Evolutionary conservation across 2,888 invertebrate genomes (phyloP).

Genomic region (Spilosoma lubricipeda): DNA sequence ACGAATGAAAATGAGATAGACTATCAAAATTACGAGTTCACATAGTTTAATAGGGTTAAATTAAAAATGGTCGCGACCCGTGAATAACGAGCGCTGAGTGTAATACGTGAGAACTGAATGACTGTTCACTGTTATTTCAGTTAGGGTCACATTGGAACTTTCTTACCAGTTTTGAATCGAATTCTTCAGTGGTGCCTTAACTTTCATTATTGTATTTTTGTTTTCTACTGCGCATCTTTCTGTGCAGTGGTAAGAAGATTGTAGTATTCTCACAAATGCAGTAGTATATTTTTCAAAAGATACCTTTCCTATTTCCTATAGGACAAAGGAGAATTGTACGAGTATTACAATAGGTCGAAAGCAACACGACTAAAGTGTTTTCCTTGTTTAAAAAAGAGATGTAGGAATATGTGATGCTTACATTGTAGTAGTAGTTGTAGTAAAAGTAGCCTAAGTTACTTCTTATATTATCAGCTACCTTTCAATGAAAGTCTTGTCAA

Average conservation of each 20-base stretch:
- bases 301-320: not conserved
- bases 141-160: not conserved
- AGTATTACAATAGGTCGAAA: not conserved
- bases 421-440: too few species aligned
- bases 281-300: not conserved
- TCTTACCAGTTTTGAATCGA: not conserved
- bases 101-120: not conserved
- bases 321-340: too few species aligned
- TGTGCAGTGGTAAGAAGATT: not conserved
- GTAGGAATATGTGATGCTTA: not conserved
- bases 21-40: not conserved
- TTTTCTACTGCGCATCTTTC: too few species aligned
- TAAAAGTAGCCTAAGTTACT: too few species aligned
- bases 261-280: not conserved
- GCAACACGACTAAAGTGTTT: not conserved
- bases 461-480: too few species aligned
- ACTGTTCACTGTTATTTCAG: not conserved
- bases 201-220: too few species aligned
- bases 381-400: not conserved
- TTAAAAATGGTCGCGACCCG: not conserved
- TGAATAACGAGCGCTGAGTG: not conserved
- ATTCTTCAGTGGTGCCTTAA: too few species aligned
- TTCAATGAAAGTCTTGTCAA: too few species aligned
- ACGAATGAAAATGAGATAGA: not conserved
- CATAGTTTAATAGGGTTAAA: not conserved